Conservation (phyloP, 2,888 invertebrate genomes). For the Sipha maydis region DNA sequence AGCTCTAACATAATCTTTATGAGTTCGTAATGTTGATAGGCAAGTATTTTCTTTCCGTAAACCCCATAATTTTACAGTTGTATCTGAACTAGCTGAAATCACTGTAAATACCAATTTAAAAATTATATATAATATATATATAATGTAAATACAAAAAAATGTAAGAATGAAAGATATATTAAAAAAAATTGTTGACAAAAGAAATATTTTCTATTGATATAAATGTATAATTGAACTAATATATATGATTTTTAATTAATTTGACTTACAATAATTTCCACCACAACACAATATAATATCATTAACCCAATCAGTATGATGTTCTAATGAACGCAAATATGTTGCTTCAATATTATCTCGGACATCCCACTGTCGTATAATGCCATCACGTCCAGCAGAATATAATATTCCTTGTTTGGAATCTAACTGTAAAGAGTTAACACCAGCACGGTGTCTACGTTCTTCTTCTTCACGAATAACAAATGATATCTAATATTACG, state of each 20-base stretch:
- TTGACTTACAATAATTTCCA: constrained; percentile 85
- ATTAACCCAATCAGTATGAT: constrained; percentile 99
- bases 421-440: constrained; percentile 95
- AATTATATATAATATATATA: too few species aligned
- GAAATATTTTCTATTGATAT: not conserved
- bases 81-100: constrained; percentile 98
- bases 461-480: constrained; percentile 97
- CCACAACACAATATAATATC: constrained; percentile 98
- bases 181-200: not conserved
- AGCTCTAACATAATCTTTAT: constrained; percentile 98
- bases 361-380: constrained; percentile 90
- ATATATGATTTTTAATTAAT: not conserved
- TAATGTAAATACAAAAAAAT: not conserved
- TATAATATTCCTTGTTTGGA: constrained; percentile 87
- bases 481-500: constrained; percentile 79
- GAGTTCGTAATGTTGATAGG: constrained; percentile 97
- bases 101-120: constrained; percentile 72
- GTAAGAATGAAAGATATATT: not conserved
- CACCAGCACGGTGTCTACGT: constrained; percentile 91
- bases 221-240: not conserved
- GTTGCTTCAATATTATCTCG: constrained; percentile 73
- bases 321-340: constrained; percentile 97
- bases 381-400: constrained; percentile 96
- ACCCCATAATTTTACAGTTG: constrained; percentile 99
- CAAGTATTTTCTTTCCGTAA: constrained; percentile 96